These are phyloP conservation scores for Corapipo altera DNA, from an alignment of 2,113 vertebrate species.

Conservation along the genomic window DNA sequence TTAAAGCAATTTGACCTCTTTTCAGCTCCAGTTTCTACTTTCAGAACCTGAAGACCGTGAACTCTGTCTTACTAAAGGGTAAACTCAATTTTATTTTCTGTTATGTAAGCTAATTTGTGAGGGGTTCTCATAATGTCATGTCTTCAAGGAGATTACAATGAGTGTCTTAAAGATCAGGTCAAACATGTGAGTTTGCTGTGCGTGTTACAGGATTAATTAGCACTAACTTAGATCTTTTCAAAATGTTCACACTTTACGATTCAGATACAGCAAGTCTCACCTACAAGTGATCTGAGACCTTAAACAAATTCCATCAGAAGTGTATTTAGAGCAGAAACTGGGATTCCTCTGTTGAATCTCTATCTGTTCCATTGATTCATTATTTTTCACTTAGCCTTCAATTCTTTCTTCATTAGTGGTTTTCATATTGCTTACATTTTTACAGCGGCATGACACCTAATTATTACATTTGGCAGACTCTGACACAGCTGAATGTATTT, in stretches of 20 bases:
- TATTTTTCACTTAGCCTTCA: slow-evolving; percentile 5
- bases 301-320: slow-evolving; percentile 27
- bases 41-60: background rate
- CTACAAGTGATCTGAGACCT: background rate
- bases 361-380: background rate
- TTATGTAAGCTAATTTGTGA: slow-evolving; percentile 49
- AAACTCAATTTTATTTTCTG: slow-evolving; percentile 50
- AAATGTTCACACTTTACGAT: background rate
- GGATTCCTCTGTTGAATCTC: background rate
- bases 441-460: background rate
- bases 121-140: slow-evolving; percentile 55
- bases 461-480: background rate
- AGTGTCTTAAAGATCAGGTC: slow-evolving; percentile 56
- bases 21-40: background rate
- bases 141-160: slow-evolving; percentile 50
- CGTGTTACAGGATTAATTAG: slow-evolving; percentile 34
- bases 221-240: background rate
- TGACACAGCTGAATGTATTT: background rate
- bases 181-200: slow-evolving; percentile 40
- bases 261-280: background rate
- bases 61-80: slow-evolving; percentile 37
- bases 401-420: background rate
- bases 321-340: background rate
- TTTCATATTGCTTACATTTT: background rate
- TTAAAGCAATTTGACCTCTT: slow-evolving; percentile 17